Conservation (phyloP, 1,140 invertebrate genomes). For the Heliothis subflexa region DNA sequence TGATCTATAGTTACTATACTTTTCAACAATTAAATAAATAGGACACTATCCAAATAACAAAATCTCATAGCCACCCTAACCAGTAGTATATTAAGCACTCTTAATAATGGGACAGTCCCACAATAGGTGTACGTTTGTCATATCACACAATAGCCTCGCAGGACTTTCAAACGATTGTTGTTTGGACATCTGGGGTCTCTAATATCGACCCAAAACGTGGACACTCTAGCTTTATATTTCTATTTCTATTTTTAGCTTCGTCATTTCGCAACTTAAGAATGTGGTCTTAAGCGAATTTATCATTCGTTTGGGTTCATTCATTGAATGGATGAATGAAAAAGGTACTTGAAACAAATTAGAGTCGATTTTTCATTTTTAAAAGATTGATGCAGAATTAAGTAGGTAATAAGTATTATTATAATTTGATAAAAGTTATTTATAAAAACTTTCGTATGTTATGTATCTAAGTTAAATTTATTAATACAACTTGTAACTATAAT, state of each 20-base stretch:
- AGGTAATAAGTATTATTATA: background rate
- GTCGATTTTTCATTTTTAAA: slow-evolving; percentile 22
- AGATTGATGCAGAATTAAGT: background rate
- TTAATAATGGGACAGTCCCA: slow-evolving; percentile 68
- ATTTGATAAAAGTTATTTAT: background rate
- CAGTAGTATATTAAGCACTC: slow-evolving; percentile 73
- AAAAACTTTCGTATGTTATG: too few species aligned
- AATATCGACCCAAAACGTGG: slow-evolving; percentile 55
- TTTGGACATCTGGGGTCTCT: slow-evolving; percentile 79
- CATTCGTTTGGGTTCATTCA: slow-evolving; percentile 47
- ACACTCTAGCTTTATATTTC: slow-evolving; percentile 55
- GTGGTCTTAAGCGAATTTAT: slow-evolving; percentile 45
- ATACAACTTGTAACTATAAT: too few species aligned
- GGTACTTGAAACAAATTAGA: slow-evolving; percentile 27
- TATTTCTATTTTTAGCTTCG: slow-evolving; percentile 55
- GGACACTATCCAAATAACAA: background rate
- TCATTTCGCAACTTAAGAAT: slow-evolving; percentile 57
- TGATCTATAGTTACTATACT: background rate
- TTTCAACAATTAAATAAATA: background rate
- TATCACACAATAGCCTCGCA: slow-evolving; percentile 60
- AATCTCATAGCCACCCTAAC: slow-evolving; percentile 56
- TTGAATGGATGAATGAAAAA: slow-evolving; percentile 27
- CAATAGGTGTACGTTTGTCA: slow-evolving; percentile 70
- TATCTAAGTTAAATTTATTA: too few species aligned
- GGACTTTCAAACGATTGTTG: slow-evolving; percentile 64